Conservation (phyloP, 2,113 vertebrate species). For the Zeus faber region DNA sequence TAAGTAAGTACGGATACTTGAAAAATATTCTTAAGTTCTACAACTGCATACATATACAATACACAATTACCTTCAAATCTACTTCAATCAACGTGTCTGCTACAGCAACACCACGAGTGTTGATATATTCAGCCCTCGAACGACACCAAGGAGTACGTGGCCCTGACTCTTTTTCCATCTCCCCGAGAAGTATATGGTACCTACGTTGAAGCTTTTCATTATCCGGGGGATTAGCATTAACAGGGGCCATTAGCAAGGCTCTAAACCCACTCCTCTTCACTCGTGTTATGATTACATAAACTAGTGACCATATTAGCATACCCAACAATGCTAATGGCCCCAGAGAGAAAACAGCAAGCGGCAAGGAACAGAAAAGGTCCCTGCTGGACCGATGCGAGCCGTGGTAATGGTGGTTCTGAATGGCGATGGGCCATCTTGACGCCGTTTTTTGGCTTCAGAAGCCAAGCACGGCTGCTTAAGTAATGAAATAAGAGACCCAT, state of each 20-base stretch:
- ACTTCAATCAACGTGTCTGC: too few relatives aligned
- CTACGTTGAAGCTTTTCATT: slow-evolving; percentile 23
- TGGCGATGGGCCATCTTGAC: slow-evolving; percentile 24
- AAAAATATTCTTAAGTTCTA: too few relatives aligned
- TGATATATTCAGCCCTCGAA: too few relatives aligned
- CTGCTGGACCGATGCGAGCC: too few relatives aligned
- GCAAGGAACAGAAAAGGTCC: background rate
- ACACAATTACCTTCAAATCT: too few relatives aligned
- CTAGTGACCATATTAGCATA: slow-evolving; percentile 33
- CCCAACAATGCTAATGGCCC: slow-evolving; percentile 43
- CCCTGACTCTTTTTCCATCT: background rate
- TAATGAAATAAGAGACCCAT: background rate
- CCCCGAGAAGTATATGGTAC: background rate
- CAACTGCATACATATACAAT: too few relatives aligned
- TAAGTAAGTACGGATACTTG: too few relatives aligned
- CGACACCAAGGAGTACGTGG: too few relatives aligned
- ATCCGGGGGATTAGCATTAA: slow-evolving; percentile 35
- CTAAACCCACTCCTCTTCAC: slow-evolving; percentile 26
- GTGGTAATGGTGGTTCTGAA: slow-evolving; percentile 4
- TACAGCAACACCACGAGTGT: too few relatives aligned
- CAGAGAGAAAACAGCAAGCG: slow-evolving; percentile 10
- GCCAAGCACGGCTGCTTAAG: too few relatives aligned
- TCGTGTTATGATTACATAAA: slow-evolving; percentile 42
- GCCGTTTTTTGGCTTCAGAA: slow-evolving; percentile 23
- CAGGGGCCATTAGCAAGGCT: slow-evolving; percentile 42